Percentiles rank a stretch among this genome's conserved stretches.
These are phyloP conservation scores for Clarias platycephalus DNA, from an alignment of 2,797 vertebrate species.

Conservation along the genomic window DNA sequence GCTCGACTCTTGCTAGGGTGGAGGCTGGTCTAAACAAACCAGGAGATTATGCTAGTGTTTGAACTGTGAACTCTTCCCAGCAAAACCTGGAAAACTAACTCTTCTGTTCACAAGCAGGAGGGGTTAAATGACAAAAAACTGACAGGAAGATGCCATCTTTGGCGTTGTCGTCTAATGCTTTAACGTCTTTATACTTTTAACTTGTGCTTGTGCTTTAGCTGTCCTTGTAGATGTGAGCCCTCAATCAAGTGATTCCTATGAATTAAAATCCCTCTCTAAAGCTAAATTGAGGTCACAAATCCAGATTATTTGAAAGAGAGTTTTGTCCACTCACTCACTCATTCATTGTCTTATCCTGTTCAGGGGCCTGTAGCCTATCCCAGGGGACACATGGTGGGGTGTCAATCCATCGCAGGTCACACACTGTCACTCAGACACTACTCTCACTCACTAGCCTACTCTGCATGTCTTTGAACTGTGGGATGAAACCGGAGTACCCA, in stretches of 20 bases:
- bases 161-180: not conserved
- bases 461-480: too few species aligned
- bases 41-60: slow-evolving; percentile 68
- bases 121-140: slow-evolving; percentile 34
- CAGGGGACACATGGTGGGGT: too few species aligned
- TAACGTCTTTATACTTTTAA: not conserved
- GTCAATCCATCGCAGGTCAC: too few species aligned
- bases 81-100: not conserved
- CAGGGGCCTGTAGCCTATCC: too few species aligned
- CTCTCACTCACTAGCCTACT: too few species aligned
- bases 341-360: too few species aligned
- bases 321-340: too few species aligned
- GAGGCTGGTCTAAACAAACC: slow-evolving; percentile 72
- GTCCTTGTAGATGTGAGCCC: not conserved
- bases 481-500: too few species aligned
- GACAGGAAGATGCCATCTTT: slow-evolving; percentile 5
- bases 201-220: not conserved
- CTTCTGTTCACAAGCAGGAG: slow-evolving; percentile 40
- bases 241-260: not conserved
- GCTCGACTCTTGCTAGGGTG: slow-evolving; percentile 62
- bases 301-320: not conserved
- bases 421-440: too few species aligned
- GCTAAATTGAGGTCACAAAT: not conserved
- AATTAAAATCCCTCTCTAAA: not conserved
- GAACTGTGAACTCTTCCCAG: slow-evolving; percentile 68